Percentiles rank a stretch among this genome's conserved stretches.
phyloP scores from a whole-genome alignment of 2,888 invertebrate genomes.

The Hypercompe scribonia region DNA sequence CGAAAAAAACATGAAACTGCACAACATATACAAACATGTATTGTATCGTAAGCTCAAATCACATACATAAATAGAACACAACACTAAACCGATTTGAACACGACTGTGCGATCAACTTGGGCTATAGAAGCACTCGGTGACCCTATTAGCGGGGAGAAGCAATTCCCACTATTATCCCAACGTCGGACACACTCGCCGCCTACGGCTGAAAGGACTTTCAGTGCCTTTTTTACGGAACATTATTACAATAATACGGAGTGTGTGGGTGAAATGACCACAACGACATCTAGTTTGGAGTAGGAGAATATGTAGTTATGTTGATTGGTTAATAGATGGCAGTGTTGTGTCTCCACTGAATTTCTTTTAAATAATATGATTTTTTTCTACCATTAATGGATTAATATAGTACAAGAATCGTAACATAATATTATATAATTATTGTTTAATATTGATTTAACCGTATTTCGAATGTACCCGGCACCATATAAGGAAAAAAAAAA shows the following conservation, averaged over 20 bases:
- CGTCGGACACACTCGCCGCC: slow-evolving; percentile 52
- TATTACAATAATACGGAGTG: slow-evolving; percentile 25
- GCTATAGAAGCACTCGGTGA: slow-evolving; percentile 51
- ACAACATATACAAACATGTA: neutral
- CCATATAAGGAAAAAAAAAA: neutral
- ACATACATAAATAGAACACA: slow-evolving; percentile 5
- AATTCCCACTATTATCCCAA: slow-evolving; percentile 61
- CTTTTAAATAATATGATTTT: neutral
- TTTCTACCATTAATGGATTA: neutral
- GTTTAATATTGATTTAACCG: too few relatives aligned
- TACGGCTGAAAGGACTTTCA: slow-evolving; percentile 38
- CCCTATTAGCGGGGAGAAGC: slow-evolving; percentile 63
- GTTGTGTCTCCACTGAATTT: neutral
- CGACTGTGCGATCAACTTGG: slow-evolving; percentile 21
- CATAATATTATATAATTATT: too few relatives aligned
- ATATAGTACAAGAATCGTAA: too few relatives aligned
- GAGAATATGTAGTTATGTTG: neutral
- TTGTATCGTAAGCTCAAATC: neutral
- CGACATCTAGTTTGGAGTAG: slow-evolving; percentile 15
- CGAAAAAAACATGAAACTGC: neutral
- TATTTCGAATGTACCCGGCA: neutral
- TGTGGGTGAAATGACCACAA: slow-evolving; percentile 12
- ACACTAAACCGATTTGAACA: slow-evolving; percentile 21
- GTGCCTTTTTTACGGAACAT: slow-evolving; percentile 33
- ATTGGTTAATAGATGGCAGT: slow-evolving; percentile 11